phyloP scores from a whole-genome alignment of 1,140 invertebrate species.

The Diuraphis noxia region DNA sequence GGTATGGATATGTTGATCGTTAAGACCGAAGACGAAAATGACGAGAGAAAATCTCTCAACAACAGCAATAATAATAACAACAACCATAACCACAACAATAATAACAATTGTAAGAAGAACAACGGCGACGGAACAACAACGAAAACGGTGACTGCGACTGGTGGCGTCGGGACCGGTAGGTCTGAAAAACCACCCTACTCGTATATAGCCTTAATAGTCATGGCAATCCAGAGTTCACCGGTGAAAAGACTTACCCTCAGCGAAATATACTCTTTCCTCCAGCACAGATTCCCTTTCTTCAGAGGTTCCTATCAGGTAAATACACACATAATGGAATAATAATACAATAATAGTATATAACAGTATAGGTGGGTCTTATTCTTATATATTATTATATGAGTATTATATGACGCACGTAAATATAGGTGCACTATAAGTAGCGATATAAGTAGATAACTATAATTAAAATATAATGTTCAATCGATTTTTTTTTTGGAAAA shows the following conservation, averaged over 20 bases:
- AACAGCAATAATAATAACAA: not conserved
- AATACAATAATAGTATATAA: no score
- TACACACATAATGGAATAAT: not conserved
- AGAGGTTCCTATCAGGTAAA: slow-evolving; percentile 83
- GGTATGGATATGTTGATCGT: slow-evolving; percentile 15
- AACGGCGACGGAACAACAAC: not conserved
- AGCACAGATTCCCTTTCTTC: slow-evolving; percentile 89
- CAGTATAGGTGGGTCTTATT: not conserved
- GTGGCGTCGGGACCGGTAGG: slow-evolving; percentile 65
- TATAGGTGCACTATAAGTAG: no score
- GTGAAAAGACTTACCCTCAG: slow-evolving; percentile 82
- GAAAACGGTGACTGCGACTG: slow-evolving; percentile 38
- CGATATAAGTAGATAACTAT: no score
- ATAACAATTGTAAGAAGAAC: slow-evolving; percentile 11
- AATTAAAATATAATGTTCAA: not conserved
- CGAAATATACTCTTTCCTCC: slow-evolving; percentile 87
- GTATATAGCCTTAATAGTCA: slow-evolving; percentile 96
- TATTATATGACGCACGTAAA: not conserved
- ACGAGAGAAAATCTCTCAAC: not conserved
- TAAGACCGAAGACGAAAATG: not conserved
- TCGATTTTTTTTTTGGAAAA: not conserved
- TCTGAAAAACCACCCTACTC: slow-evolving; percentile 96
- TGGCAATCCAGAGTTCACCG: slow-evolving; percentile 93
- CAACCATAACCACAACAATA: not conserved
- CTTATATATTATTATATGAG: not conserved